phyloP scores from a whole-genome alignment of 2,113 vertebrate genomes.

The Platanista minor region DNA sequence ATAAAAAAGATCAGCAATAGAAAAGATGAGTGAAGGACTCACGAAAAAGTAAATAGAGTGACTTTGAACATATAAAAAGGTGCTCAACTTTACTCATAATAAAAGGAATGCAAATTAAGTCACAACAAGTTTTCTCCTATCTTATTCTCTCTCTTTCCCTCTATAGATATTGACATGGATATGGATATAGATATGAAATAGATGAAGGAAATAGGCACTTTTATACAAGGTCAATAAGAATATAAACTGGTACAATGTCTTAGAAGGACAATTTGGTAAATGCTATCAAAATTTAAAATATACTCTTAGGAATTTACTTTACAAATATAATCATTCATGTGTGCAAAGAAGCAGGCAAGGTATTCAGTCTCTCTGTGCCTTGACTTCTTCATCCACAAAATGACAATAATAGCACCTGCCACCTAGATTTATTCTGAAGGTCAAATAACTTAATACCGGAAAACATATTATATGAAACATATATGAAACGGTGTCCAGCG shows the following conservation, averaged over 20 bases:
- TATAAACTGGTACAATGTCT: not conserved
- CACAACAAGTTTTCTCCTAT: not conserved
- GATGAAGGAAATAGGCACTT: not conserved
- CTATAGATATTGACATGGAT: too few relatives aligned
- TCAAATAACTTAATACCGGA: not conserved
- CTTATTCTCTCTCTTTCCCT: not conserved
- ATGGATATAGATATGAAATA: not conserved
- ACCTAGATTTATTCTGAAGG: not conserved
- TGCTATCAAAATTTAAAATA: not conserved
- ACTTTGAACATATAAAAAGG: not conserved
- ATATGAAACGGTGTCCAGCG: not conserved
- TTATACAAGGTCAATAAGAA: not conserved
- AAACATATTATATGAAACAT: not conserved
- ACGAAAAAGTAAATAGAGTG: not conserved
- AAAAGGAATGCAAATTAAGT: not conserved
- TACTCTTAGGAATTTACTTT: not conserved
- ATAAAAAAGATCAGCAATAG: not conserved
- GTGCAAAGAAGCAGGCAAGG: not conserved
- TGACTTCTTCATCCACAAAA: not conserved
- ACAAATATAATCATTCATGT: not conserved
- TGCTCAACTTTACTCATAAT: not conserved
- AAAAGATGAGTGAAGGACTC: not conserved
- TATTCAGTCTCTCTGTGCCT: not conserved
- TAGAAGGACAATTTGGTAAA: not conserved
- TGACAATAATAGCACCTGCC: not conserved